Evolutionary conservation across 1,140 invertebrate species (phyloP), one percentile per base, ranked within the genome.

Genomic region (Macrobrachium nipponense): DNA sequence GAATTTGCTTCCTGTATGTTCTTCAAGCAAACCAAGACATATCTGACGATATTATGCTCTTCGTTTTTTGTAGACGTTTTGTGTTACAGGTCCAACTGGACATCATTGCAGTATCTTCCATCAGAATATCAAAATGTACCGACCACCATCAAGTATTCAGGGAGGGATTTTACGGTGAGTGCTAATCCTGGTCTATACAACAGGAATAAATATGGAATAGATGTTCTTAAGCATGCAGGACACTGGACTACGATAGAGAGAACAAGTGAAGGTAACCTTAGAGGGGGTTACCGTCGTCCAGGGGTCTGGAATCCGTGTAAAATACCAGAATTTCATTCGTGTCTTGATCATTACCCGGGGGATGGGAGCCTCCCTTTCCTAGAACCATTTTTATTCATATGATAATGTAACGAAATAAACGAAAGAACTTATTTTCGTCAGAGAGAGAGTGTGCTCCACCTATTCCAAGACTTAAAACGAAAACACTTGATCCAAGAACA

Each of bases 341-440:
- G 85, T 62, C 68, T 84, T 7, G 80, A 82, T 60, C 62, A 51
- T n/a, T 82, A 82, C 58, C 79, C 68, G 36, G 70, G 59, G 4
- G 85, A 87, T 73, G 85, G 85, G 23, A 78, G 61, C 76, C n/a
- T 78, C 58, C 76, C 76, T 59, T 78, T 78, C 58, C n/a, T 60
- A 8, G 17, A 78, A 27, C 76, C 76, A 80, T 70, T 91, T 92
- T 81, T 91, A 36, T 36, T 36, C 27, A 36, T 36, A 36, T 36
- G 4, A 36, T 36, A 4, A n/a, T 36, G 1, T 36, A 36, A 4
- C 27, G 27, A 36, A 36, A 36, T 36, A 36, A 2, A 1, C 27
- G 27, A 36, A 36, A 36, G 27, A 36, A 36, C 27, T 36, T 36
- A 36, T 36, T 36, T 36, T 36, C 27, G 27, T 36, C 27, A 36